These are phyloP conservation scores for Ginglymostoma cirratum DNA, from an alignment of 2,113 vertebrate genomes.

Conservation along the genomic window DNA sequence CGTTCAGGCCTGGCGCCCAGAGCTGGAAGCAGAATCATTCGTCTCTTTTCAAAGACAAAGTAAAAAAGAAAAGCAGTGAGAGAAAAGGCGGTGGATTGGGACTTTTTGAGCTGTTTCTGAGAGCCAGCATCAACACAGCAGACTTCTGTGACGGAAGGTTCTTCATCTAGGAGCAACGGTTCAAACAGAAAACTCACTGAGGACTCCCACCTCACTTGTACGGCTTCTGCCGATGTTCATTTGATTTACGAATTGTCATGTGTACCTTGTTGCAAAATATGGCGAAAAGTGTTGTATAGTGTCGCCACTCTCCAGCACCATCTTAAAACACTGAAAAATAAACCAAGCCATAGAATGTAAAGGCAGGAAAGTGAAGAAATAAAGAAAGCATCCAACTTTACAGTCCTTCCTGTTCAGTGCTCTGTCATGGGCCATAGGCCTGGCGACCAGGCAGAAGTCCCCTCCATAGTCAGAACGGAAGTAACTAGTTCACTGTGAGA, in stretches of 20 bases:
- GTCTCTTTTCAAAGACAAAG: neutral
- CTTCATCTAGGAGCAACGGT: neutral
- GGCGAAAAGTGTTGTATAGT: too few species aligned
- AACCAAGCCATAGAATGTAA: too few species aligned
- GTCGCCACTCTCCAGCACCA: too few species aligned
- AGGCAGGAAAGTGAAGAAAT: too few species aligned
- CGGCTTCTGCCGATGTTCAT: neutral
- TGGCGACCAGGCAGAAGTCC: too few species aligned
- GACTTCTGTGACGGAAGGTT: neutral
- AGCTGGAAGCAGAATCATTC: neutral
- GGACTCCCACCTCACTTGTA: neutral
- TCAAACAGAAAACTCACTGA: neutral
- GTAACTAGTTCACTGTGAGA: neutral
- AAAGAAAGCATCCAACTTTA: too few species aligned
- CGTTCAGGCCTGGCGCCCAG: neutral
- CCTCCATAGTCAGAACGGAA: too few species aligned
- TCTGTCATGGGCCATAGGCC: too few species aligned
- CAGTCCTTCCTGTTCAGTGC: too few species aligned
- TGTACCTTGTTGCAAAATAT: too few species aligned
- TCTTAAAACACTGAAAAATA: too few species aligned
- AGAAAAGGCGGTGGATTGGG: neutral
- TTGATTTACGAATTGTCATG: too few species aligned
- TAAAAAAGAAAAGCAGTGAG: neutral
- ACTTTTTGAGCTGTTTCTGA: neutral
- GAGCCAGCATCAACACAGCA: neutral